These are phyloP conservation scores for Carposina sasakii DNA, from an alignment of 1,140 invertebrate species.

Conservation along the genomic window DNA sequence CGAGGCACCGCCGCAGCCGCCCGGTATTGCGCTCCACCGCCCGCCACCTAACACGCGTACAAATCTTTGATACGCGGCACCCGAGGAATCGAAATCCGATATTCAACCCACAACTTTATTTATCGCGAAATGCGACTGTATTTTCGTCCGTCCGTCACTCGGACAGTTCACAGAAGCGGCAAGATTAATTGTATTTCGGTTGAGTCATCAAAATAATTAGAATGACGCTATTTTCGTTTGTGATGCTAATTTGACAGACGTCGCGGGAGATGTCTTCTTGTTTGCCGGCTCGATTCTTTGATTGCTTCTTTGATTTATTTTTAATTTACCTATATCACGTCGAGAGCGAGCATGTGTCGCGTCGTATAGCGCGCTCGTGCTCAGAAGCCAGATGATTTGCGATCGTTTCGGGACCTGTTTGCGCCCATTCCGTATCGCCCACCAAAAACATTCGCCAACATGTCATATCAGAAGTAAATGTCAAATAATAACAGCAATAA, in stretches of 20 bases:
- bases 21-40: constrained; percentile 48
- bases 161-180: constrained; percentile 69
- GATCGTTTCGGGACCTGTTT: neutral
- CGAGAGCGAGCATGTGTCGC: neutral
- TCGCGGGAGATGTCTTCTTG: constrained; percentile 67
- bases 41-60: constrained; percentile 38
- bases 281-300: constrained; percentile 55
- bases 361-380: too few relatives aligned
- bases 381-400: too few relatives aligned
- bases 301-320: constrained; percentile 54
- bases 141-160: constrained; percentile 66
- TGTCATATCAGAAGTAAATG: constrained; percentile 23
- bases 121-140: constrained; percentile 68
- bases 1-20: constrained; percentile 4
- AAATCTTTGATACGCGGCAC: constrained; percentile 67
- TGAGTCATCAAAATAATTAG: constrained; percentile 73
- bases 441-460: constrained; percentile 1
- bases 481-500: constrained; percentile 38
- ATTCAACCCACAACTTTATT: constrained; percentile 63
- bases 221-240: constrained; percentile 70
- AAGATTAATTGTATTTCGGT: constrained; percentile 72
- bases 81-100: constrained; percentile 70
- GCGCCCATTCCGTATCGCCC: neutral
- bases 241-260: constrained; percentile 71
- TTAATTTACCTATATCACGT: constrained; percentile 34